phyloP scores from a whole-genome alignment of 2,888 invertebrate species.

The Schrankia costaestrigalis region DNA sequence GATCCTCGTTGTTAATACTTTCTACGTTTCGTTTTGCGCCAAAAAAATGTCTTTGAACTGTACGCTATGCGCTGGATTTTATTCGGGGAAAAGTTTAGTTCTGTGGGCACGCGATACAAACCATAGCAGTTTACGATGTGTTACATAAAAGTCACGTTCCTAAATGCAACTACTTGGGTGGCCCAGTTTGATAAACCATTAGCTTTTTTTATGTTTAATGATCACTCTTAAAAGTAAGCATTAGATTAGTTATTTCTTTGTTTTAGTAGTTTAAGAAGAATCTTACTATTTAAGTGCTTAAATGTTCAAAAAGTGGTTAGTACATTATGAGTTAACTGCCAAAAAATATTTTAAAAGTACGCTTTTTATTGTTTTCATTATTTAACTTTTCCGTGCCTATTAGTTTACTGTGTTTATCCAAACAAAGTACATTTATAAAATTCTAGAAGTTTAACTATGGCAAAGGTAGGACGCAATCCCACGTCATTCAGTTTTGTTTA shows the following conservation, averaged over 20 bases:
- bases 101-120: conserved; percentile 52
- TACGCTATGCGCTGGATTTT: conserved; percentile 59
- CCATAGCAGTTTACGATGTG: conserved; percentile 69
- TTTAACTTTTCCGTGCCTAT: no score
- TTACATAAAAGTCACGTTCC: conserved; percentile 65
- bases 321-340: no score
- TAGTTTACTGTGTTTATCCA: no score
- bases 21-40: conserved; percentile 58
- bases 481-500: no score
- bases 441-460: no score
- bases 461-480: no score
- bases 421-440: no score
- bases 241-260: conserved; percentile 55
- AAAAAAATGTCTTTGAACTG: conserved; percentile 70
- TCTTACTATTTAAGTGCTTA: conserved; percentile 30
- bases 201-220: conserved; percentile 71
- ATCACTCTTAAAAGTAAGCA: conserved; percentile 54
- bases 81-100: conserved; percentile 63
- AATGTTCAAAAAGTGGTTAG: no score
- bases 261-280: conserved; percentile 45
- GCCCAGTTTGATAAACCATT: conserved; percentile 66
- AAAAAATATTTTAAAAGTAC: no score
- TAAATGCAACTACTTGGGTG: conserved; percentile 72
- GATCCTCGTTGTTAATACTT: conserved; percentile 63
- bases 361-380: no score